Evolutionary conservation across 2,797 vertebrate species (phyloP).

Genomic region (Meda fulgida): DNA sequence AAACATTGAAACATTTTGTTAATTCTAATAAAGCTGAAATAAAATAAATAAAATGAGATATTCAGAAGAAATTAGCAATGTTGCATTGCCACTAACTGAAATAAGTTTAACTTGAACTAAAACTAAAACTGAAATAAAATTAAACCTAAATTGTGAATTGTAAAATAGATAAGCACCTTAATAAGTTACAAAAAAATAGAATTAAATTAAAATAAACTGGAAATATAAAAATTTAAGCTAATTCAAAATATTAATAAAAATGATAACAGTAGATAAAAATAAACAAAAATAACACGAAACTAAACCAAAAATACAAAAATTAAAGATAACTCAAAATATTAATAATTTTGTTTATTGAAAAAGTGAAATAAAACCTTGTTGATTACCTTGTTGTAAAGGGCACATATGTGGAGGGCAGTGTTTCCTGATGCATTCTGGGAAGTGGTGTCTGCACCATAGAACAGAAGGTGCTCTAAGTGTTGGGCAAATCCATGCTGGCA

Average conservation of each 20-base stretch:
- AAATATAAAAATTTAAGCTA: not conserved
- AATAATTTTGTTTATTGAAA: no score
- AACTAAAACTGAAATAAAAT: not conserved
- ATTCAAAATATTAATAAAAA: not conserved
- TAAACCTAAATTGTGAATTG: not conserved
- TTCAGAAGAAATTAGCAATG: not conserved
- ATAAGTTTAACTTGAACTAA: not conserved
- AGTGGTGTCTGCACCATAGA: conserved; percentile 89
- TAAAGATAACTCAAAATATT: not conserved
- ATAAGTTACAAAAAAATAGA: fast-evolving
- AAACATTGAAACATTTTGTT: not conserved
- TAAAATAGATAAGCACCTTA: not conserved
- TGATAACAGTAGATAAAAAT: no score
- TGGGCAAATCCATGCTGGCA: conserved; percentile 91
- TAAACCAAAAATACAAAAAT: not conserved
- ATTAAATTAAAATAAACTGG: not conserved
- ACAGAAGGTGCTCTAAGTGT: conserved; percentile 92
- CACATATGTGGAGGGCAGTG: conserved; percentile 90
- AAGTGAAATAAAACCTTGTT: no score
- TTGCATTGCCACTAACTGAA: not conserved
- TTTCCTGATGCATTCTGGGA: conserved; percentile 92
- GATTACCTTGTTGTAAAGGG: conserved; percentile 91
- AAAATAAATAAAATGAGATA: not conserved
- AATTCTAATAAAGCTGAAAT: not conserved
- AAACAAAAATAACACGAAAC: not conserved